A percentile compares a stretch with the other conserved stretches of the same genome.
Conservation (phyloP, 2,797 vertebrate genomes). For the Protosalanx chinensis region DNA sequence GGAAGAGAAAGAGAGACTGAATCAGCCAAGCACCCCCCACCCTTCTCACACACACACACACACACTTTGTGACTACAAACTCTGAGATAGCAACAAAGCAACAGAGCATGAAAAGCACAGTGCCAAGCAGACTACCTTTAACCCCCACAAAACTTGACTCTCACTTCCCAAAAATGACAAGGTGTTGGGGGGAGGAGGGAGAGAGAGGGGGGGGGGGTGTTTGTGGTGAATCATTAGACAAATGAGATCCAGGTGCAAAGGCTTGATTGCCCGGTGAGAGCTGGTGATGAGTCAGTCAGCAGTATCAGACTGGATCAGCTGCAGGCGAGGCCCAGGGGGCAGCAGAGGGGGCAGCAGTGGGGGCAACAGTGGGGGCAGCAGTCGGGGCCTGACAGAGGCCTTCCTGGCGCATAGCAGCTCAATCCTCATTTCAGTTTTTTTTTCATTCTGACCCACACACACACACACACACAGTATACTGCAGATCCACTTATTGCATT, state of each 20-base stretch:
- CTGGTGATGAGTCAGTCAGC: constrained; percentile 21
- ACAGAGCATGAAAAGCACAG: constrained; percentile 12
- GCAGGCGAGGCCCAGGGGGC: background rate
- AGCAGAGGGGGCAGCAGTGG: background rate
- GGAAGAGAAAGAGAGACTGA: background rate
- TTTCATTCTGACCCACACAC: background rate
- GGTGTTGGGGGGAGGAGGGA: constrained; percentile 16
- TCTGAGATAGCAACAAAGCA: constrained; percentile 17
- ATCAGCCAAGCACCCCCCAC: background rate
- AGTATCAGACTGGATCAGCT: constrained; percentile 29
- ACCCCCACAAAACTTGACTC: background rate
- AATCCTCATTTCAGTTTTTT: background rate
- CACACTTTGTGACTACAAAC: no score
- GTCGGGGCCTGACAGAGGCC: constrained; percentile 40
- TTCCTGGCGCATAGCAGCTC: constrained; percentile 40
- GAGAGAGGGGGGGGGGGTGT: background rate
- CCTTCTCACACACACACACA: no score
- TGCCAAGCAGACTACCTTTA: constrained; percentile 1
- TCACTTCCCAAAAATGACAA: background rate
- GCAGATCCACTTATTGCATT: background rate
- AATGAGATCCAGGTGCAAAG: constrained; percentile 58
- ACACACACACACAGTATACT: constrained; percentile 11
- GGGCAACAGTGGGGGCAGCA: background rate
- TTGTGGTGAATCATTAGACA: constrained; percentile 29
- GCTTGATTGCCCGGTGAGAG: constrained; percentile 14